Evolutionary conservation across 35 echinoderm and acorn worm genomes (phyloP).

Genomic region (Diadema setosum): DNA sequence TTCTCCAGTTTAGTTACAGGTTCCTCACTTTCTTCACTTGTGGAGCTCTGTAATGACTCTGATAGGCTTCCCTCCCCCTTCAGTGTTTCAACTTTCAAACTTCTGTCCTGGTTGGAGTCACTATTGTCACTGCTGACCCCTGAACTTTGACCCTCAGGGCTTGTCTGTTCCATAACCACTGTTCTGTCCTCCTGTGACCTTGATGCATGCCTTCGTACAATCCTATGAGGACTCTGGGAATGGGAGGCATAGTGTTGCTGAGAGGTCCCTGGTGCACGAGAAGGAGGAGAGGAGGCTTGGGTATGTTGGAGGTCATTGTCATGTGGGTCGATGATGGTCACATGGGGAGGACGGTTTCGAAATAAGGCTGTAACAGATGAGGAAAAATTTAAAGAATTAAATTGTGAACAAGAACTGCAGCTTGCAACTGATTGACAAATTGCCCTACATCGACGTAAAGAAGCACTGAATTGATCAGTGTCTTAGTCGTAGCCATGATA

Average conservation of each 20-base stretch:
- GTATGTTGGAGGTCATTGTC: background rate
- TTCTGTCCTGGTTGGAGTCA: background rate
- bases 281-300: background rate
- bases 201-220: background rate
- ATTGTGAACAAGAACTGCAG: no score
- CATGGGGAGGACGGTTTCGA: background rate
- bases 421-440: no score
- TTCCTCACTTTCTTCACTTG: no score
- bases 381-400: no score
- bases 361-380: constrained; percentile 6
- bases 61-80: background rate
- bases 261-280: background rate
- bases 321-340: background rate
- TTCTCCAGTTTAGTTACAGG: no score
- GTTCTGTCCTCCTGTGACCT: background rate
- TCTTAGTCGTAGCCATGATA: no score
- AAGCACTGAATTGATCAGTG: no score
- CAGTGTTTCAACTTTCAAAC: background rate
- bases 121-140: constrained; percentile 3
- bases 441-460: no score
- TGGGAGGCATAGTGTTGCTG: background rate
- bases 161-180: background rate
- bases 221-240: background rate
- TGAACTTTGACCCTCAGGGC: background rate
- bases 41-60: no score